Evolutionary conservation across 2,113 vertebrate species (phyloP).

Genomic region (Hucho hucho): DNA sequence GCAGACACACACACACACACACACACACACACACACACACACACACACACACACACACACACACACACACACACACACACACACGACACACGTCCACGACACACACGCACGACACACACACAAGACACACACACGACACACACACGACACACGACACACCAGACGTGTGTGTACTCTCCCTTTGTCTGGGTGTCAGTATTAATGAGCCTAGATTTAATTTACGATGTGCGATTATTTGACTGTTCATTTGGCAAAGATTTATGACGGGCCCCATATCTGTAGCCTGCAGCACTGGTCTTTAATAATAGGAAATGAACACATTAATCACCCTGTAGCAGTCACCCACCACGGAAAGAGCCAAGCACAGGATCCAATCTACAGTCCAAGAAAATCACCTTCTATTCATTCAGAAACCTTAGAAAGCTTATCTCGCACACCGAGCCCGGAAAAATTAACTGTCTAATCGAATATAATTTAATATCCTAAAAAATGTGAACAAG

Average conservation of each 20-base stretch:
- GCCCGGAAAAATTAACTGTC: slow-evolving; percentile 43
- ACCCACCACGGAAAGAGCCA: slow-evolving; percentile 83
- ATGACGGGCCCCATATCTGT: slow-evolving; percentile 93
- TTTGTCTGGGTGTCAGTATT: slow-evolving; percentile 84
- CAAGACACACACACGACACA: not conserved
- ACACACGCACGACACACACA: too few relatives aligned
- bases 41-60: too few relatives aligned
- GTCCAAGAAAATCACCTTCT: slow-evolving; percentile 34
- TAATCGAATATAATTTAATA: slow-evolving; percentile 51
- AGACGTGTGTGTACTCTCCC: slow-evolving; percentile 24
- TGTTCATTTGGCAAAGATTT: slow-evolving; percentile 98
- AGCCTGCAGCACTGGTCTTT: slow-evolving; percentile 95
- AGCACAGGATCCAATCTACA: slow-evolving; percentile 15
- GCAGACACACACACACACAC: too few relatives aligned
- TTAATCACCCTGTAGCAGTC: slow-evolving; percentile 96
- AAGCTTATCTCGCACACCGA: slow-evolving; percentile 47
- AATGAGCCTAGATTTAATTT: slow-evolving; percentile 99
- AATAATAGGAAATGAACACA: slow-evolving; percentile 99
- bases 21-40: too few relatives aligned
- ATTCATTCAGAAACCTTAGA: slow-evolving; percentile 51
- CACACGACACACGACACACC: not conserved
- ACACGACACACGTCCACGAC: not conserved
- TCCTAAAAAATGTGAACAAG: slow-evolving; percentile 32
- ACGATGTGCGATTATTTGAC: slow-evolving; percentile 98
- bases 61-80: not conserved